phyloP scores from a whole-genome alignment of 2,888 invertebrate genomes.

The Sericinus montela region DNA sequence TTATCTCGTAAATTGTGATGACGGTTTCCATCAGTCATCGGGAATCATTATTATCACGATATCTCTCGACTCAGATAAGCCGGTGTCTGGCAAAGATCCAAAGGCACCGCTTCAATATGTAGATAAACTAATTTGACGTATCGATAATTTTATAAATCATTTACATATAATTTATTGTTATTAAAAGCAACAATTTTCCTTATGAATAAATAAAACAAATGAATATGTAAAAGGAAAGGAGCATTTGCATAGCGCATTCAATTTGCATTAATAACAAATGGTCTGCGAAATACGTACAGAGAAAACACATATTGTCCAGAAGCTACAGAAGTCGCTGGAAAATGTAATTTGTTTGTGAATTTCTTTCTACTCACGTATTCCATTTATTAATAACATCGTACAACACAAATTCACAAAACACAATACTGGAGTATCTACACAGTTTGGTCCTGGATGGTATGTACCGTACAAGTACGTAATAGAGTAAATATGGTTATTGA shows the following conservation, averaged over 20 bases:
- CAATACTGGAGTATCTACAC: too few species aligned
- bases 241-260: conserved; percentile 12
- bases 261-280: conserved; percentile 17
- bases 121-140: conserved; percentile 30
- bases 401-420: too few species aligned
- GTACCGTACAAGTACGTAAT: too few species aligned
- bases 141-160: conserved; percentile 20
- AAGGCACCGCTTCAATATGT: conserved; percentile 7
- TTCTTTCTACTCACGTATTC: conserved; percentile 3
- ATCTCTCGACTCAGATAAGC: conserved; percentile 30
- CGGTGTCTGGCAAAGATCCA: conserved; percentile 35
- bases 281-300: conserved; percentile 5
- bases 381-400: conserved; percentile 13
- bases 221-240: conserved; percentile 8
- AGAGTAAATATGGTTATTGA: too few species aligned
- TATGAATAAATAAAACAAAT: conserved; percentile 5
- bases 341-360: conserved; percentile 7
- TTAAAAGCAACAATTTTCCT: conserved; percentile 1
- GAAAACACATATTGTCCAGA: conserved; percentile 5
- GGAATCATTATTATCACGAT: conserved; percentile 20
- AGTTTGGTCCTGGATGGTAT: too few species aligned
- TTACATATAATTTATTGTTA: conserved; percentile 3
- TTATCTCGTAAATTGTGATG: not conserved
- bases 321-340: not conserved
- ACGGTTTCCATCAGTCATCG: not conserved